A percentile compares a stretch with the other conserved stretches of the same genome.
These are phyloP conservation scores for Drosophila anomelani DNA, from an alignment of 2,888 invertebrate species.

Conservation along the genomic window DNA sequence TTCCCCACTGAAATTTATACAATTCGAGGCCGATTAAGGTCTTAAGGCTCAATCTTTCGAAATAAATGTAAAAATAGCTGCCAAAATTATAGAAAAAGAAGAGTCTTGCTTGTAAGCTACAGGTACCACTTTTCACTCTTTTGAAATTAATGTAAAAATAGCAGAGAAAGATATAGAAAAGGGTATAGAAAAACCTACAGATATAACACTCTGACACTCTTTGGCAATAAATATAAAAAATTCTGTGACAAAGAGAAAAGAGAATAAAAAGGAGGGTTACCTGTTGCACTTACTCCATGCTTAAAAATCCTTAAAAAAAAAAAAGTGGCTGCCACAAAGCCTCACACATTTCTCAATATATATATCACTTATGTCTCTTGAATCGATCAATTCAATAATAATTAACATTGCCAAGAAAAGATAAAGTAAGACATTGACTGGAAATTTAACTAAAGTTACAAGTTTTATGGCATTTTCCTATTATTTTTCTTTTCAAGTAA, in stretches of 20 bases:
- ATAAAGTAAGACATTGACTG: neutral
- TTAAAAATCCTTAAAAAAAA: no score
- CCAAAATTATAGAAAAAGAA: neutral
- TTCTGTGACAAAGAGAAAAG: neutral
- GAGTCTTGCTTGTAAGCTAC: no score
- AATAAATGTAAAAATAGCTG: neutral
- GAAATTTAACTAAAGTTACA: neutral
- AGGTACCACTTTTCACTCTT: neutral
- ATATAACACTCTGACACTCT: neutral
- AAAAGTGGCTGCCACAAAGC: neutral
- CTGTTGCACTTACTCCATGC: neutral
- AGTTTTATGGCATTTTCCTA: slow-evolving; percentile 4
- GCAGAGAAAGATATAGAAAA: no score
- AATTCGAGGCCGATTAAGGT: neutral
- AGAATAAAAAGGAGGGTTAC: neutral
- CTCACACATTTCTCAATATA: neutral
- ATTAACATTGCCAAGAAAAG: slow-evolving; percentile 46
- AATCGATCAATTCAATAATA: slow-evolving; percentile 53
- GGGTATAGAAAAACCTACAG: no score
- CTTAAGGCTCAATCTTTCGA: neutral
- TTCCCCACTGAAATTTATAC: neutral
- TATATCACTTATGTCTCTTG: neutral
- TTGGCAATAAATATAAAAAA: neutral
- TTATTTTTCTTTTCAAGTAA: neutral
- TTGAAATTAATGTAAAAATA: slow-evolving; percentile 1